Conservation (phyloP, 2,797 vertebrate genomes). For the Oophaga sylvatica region DNA sequence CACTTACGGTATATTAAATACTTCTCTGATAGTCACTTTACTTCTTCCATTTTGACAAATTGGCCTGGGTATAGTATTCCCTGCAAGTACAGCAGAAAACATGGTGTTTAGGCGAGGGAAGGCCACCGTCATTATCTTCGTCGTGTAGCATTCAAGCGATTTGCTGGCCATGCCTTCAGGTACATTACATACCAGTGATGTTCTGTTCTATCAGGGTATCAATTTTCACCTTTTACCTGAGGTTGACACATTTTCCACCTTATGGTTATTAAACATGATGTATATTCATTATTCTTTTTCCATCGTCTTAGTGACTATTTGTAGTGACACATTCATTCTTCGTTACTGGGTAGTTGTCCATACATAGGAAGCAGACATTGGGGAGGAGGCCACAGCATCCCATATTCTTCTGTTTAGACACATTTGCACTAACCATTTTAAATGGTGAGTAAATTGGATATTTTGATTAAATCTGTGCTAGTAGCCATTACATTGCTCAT, state of each 20-base stretch:
- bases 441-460: not conserved
- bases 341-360: not conserved
- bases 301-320: not conserved
- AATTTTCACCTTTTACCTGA: slow-evolving; percentile 33
- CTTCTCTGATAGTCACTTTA: slow-evolving; percentile 52
- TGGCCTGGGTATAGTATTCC: slow-evolving; percentile 33
- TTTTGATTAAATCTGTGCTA: not conserved
- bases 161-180: slow-evolving; percentile 33
- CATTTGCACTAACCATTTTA: not conserved
- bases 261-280: not conserved
- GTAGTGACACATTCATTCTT: not conserved
- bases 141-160: slow-evolving; percentile 16
- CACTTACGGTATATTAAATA: slow-evolving; percentile 54
- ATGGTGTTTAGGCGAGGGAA: not conserved
- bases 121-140: not conserved
- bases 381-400: not conserved
- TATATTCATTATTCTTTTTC: not conserved
- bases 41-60: slow-evolving; percentile 53
- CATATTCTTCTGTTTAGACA: not conserved
- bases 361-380: not conserved
- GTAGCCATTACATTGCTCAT: not conserved
- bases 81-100: not conserved
- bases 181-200: slow-evolving; percentile 40
- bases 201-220: slow-evolving; percentile 26
- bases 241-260: slow-evolving; percentile 9